Percentiles rank a stretch among this genome's conserved stretches.
Evolutionary conservation across 2,113 vertebrate species (phyloP).

Genomic region (Mormyrus iriodes): DNA sequence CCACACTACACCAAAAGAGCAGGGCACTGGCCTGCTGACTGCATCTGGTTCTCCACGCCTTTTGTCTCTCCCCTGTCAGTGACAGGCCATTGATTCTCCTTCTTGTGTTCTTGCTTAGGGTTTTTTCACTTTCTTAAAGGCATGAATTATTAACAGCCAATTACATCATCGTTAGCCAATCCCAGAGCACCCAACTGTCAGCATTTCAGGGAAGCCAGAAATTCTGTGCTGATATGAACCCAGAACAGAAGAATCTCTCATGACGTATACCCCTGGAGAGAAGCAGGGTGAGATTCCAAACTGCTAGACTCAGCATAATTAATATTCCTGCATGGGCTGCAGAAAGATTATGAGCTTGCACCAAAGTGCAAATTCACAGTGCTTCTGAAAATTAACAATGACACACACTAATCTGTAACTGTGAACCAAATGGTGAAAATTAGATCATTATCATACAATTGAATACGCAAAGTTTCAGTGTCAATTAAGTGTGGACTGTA

Average conservation of each 20-base stretch:
- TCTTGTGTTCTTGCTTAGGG: conserved; percentile 36
- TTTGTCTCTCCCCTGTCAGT: background rate
- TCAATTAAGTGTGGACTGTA: background rate
- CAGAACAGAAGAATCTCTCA: conserved; percentile 11
- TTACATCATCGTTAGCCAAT: conserved; percentile 53
- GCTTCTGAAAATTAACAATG: background rate
- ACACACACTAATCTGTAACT: background rate
- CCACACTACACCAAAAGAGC: background rate
- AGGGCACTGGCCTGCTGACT: background rate
- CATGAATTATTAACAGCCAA: conserved; percentile 62
- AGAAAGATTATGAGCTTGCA: background rate
- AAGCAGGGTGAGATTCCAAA: background rate
- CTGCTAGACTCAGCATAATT: background rate
- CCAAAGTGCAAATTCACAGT: background rate
- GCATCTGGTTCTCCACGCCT: background rate
- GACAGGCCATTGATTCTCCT: conserved; percentile 45
- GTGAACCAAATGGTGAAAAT: background rate
- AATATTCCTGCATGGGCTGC: background rate
- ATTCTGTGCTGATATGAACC: conserved; percentile 20
- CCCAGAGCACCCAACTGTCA: conserved; percentile 21
- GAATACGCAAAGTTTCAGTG: background rate
- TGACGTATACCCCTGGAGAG: conserved; percentile 11
- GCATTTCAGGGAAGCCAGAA: conserved; percentile 4
- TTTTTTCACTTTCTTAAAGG: conserved; percentile 49
- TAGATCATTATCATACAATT: background rate